Percentiles rank a stretch among this genome's conserved stretches.
Evolutionary conservation across 2,888 invertebrate species (phyloP).

Genomic region (Lepas anatifera): DNA sequence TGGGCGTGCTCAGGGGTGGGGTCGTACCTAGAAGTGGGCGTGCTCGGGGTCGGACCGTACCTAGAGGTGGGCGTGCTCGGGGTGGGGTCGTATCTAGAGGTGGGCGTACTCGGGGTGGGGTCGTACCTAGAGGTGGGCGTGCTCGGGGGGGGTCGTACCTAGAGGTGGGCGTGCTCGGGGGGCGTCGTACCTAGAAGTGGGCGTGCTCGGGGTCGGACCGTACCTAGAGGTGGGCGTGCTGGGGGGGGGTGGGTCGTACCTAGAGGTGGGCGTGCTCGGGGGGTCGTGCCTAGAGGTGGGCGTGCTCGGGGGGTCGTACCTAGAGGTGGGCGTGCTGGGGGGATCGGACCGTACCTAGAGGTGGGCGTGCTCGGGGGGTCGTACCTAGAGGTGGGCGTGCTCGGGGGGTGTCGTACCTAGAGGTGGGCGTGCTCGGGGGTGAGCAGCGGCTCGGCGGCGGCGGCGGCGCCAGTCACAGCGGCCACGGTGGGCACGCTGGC

Average conservation of each 20-base stretch:
- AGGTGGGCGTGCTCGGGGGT: not conserved
- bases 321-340: not conserved
- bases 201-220: not conserved
- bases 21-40: not conserved
- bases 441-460: not conserved
- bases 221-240: not conserved
- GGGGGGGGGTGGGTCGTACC: not conserved
- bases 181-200: not conserved
- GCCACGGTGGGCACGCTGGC: not conserved
- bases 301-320: not conserved
- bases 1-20: not conserved
- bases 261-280: not conserved
- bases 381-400: too few relatives aligned
- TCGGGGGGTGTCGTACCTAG: not conserved
- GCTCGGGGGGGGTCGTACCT: too few relatives aligned
- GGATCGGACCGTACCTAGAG: not conserved
- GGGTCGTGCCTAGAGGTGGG: not conserved
- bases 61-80: not conserved
- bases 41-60: not conserved
- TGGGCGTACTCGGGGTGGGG: not conserved
- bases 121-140: too few relatives aligned
- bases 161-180: not conserved
- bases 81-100: not conserved
- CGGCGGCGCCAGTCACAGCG: not conserved
- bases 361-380: too few relatives aligned